Conservation (phyloP, 2,888 invertebrate species). For the Galeruca laticollis region DNA sequence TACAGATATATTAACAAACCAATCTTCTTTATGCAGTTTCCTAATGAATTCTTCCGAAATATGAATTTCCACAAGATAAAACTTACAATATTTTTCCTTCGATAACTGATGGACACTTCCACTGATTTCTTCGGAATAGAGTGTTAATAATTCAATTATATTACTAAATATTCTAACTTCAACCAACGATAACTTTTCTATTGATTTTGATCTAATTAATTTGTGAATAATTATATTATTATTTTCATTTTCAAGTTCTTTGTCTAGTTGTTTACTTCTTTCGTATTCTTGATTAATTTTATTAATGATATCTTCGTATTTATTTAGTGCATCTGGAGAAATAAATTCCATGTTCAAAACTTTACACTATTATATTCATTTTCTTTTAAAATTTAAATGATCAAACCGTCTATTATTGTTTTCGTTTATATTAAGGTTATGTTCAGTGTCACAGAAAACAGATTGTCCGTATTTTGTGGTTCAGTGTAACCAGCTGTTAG, state of each 20-base stretch:
- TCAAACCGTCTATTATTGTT: background rate
- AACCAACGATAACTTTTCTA: conserved; percentile 55
- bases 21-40: conserved; percentile 53
- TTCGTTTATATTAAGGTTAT: background rate
- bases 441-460: too few relatives aligned
- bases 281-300: conserved; percentile 58
- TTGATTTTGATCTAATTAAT: conserved; percentile 48
- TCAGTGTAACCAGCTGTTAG: too few relatives aligned
- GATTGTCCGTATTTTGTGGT: too few relatives aligned
- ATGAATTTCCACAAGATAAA: conserved; percentile 59
- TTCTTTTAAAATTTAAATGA: too few relatives aligned
- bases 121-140: conserved; percentile 54
- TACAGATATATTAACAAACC: conserved; percentile 54
- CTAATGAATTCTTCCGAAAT: conserved; percentile 55
- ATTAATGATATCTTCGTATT: conserved; percentile 57
- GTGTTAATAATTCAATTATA: conserved; percentile 53
- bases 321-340: conserved; percentile 48
- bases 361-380: background rate
- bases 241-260: conserved; percentile 52
- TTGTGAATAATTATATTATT: conserved; percentile 54
- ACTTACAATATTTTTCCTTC: conserved; percentile 51
- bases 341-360: conserved; percentile 51
- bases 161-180: conserved; percentile 59
- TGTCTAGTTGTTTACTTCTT: conserved; percentile 52
- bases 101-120: conserved; percentile 41